Percentiles rank a stretch among this genome's conserved stretches.
phyloP scores from a whole-genome alignment of 2,888 invertebrate species.

The Clostera curtula region DNA sequence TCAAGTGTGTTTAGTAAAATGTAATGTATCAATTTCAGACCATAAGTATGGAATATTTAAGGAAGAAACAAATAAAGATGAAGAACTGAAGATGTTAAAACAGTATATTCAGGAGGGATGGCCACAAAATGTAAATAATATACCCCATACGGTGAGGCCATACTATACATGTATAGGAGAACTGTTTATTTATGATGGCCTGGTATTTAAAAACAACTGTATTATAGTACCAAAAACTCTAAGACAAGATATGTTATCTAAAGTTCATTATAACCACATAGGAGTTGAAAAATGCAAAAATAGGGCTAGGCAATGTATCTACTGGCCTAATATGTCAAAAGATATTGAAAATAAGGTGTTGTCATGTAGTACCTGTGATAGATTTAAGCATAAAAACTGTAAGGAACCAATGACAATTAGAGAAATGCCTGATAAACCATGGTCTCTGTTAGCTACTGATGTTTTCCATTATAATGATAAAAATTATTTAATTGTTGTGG shows the following conservation, averaged over 20 bases:
- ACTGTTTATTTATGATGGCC: slow-evolving; percentile 3
- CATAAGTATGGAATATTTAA: slow-evolving; percentile 6
- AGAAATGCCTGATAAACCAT: slow-evolving; percentile 5
- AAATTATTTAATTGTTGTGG: slow-evolving; percentile 4
- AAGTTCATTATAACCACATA: slow-evolving; percentile 8
- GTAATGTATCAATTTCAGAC: background rate
- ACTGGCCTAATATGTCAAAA: slow-evolving; percentile 6
- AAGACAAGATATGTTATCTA: slow-evolving; percentile 8
- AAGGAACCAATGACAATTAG: slow-evolving; percentile 3
- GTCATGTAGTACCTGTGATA: slow-evolving; percentile 2
- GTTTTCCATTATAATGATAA: slow-evolving; percentile 4
- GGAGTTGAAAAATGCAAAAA: slow-evolving; percentile 6
- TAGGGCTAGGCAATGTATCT: slow-evolving; percentile 5
- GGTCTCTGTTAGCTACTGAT: slow-evolving; percentile 4
- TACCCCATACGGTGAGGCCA: slow-evolving; percentile 3
- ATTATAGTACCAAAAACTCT: slow-evolving; percentile 8
- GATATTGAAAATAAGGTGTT: slow-evolving; percentile 2
- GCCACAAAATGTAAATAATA: slow-evolving; percentile 6
- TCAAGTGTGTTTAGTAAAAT: background rate
- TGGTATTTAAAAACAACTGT: slow-evolving; percentile 9
- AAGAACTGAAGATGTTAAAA: slow-evolving; percentile 6
- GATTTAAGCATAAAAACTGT: slow-evolving; percentile 1
- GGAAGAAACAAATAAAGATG: slow-evolving; percentile 4
- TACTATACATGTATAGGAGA: slow-evolving; percentile 9
- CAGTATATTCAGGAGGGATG: slow-evolving; percentile 7